These are phyloP conservation scores for Drosophila subquinaria DNA, from an alignment of 2,888 invertebrate genomes.

Conservation along the genomic window DNA sequence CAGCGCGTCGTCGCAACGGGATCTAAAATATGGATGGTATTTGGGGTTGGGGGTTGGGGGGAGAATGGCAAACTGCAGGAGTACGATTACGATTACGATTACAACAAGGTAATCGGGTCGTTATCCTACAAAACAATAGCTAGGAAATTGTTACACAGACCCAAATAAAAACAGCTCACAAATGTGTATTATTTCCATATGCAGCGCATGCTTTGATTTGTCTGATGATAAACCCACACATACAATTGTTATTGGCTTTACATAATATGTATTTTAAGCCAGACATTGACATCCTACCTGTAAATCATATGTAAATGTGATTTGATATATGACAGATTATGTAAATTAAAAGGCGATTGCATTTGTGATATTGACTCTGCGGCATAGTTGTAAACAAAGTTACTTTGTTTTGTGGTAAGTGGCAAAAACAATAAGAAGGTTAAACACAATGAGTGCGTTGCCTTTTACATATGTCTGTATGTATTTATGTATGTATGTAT, in stretches of 20 bases:
- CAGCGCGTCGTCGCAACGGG: constrained; percentile 24
- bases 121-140: constrained; percentile 75
- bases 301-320: constrained; percentile 16
- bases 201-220: constrained; percentile 20
- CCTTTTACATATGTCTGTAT: constrained; percentile 26
- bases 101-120: constrained; percentile 69
- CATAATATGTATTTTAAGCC: constrained; percentile 28
- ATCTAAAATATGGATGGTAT: constrained; percentile 7
- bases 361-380: constrained; percentile 50
- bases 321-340: constrained; percentile 45
- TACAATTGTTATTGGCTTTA: constrained; percentile 26
- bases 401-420: constrained; percentile 59
- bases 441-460: constrained; percentile 56
- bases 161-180: constrained; percentile 48
- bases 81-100: constrained; percentile 46
- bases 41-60: no score
- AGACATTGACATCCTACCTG: constrained; percentile 32
- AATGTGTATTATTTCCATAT: constrained; percentile 17
- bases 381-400: constrained; percentile 35
- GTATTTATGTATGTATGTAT: neutral
- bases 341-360: constrained; percentile 51
- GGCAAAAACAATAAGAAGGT: constrained; percentile 74
- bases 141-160: constrained; percentile 70
- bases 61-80: constrained; percentile 31
- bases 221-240: constrained; percentile 17